These are phyloP conservation scores for Aulostomus chinensis DNA, from an alignment of 2,797 vertebrate genomes.

Conservation along the genomic window DNA sequence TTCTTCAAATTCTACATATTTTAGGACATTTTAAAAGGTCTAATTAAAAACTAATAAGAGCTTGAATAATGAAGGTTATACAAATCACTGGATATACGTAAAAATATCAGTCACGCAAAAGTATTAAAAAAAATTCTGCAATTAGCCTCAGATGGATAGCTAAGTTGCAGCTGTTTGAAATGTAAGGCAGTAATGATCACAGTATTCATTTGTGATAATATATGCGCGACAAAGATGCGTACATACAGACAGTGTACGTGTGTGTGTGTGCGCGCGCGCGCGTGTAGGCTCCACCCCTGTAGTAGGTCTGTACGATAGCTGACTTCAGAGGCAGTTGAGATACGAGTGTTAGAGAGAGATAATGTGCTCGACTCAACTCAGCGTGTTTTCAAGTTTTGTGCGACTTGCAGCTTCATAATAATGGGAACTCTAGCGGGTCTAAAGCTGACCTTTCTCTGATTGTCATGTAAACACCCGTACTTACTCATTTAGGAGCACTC, in stretches of 20 bases:
- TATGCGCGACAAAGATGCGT: not conserved
- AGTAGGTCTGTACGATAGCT: not conserved
- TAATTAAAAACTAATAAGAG: conserved; percentile 8
- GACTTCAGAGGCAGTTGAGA: too few relatives aligned
- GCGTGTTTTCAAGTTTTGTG: too few relatives aligned
- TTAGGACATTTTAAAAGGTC: conserved; percentile 2
- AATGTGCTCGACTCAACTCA: too few relatives aligned
- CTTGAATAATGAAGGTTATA: not conserved
- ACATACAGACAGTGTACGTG: not conserved
- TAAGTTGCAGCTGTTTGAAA: too few relatives aligned
- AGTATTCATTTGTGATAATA: not conserved
- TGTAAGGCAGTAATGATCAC: not conserved
- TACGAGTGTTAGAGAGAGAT: too few relatives aligned
- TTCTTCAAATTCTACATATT: too few relatives aligned
- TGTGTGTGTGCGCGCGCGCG: not conserved
- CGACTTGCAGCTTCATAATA: too few relatives aligned
- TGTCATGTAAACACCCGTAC: too few relatives aligned
- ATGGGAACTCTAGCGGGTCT: too few relatives aligned
- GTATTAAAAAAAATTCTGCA: not conserved
- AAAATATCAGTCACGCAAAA: conserved; percentile 18
- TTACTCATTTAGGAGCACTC: too few relatives aligned
- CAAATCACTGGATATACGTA: not conserved
- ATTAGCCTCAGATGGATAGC: too few relatives aligned
- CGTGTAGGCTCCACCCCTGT: not conserved
- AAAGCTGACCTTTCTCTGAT: too few relatives aligned